Percentiles rank a stretch among this genome's conserved stretches.
Evolutionary conservation across 2,888 invertebrate species (phyloP).

Genomic region (Ditula angustiorana): DNA sequence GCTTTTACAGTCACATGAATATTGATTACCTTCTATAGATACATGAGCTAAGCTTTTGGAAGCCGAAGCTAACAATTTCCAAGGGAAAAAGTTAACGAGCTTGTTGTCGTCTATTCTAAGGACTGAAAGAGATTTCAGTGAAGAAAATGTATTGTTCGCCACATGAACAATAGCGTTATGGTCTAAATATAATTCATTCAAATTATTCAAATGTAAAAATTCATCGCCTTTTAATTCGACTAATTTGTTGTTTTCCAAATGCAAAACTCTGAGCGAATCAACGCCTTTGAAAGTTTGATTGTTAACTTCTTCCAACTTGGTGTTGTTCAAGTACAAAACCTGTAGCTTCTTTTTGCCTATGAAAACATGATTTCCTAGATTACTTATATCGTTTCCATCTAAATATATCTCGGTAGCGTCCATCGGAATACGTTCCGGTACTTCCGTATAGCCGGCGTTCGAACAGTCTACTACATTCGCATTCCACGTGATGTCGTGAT

Average conservation of each 20-base stretch:
- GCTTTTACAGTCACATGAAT: slow-evolving; percentile 93
- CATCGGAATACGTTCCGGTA: slow-evolving; percentile 93
- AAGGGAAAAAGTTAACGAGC: slow-evolving; percentile 90
- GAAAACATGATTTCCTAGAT: slow-evolving; percentile 93
- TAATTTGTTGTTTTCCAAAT: slow-evolving; percentile 91
- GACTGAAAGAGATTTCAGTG: slow-evolving; percentile 90
- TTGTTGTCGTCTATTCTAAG: slow-evolving; percentile 91
- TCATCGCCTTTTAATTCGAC: slow-evolving; percentile 91
- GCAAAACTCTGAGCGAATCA: slow-evolving; percentile 89
- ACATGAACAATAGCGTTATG: slow-evolving; percentile 91
- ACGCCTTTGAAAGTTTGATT: slow-evolving; percentile 94
- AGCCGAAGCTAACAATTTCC: slow-evolving; percentile 88
- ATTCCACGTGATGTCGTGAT: slow-evolving; percentile 93
- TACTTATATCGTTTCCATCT: slow-evolving; percentile 92
- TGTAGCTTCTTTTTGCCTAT: slow-evolving; percentile 93
- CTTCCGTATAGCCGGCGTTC: slow-evolving; percentile 89
- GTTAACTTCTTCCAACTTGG: slow-evolving; percentile 90
- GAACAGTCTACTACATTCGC: slow-evolving; percentile 94
- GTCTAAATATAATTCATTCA: slow-evolving; percentile 92
- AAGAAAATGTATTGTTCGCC: slow-evolving; percentile 91
- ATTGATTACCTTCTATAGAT: slow-evolving; percentile 91
- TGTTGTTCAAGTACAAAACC: slow-evolving; percentile 91
- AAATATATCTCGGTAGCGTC: slow-evolving; percentile 95
- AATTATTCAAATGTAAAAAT: slow-evolving; percentile 90
- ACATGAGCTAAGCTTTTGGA: slow-evolving; percentile 87